Conservation (phyloP, 2,113 vertebrate genomes). For the Mandrillus leucophaeus region DNA sequence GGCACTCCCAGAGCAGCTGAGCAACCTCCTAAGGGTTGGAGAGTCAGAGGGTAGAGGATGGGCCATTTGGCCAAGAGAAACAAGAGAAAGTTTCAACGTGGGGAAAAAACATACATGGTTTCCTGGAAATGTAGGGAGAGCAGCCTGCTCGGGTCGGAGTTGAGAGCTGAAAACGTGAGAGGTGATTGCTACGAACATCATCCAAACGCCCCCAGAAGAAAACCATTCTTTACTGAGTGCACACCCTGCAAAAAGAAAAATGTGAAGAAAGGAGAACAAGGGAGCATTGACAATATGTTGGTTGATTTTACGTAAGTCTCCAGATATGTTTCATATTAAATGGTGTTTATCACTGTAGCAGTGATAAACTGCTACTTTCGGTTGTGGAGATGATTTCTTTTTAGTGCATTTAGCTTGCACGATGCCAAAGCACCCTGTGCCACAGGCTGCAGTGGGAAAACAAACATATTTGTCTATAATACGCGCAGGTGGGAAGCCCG, state of each 20-base stretch:
- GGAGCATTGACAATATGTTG: rapidly evolving
- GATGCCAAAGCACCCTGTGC: too few species aligned
- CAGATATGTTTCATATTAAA: too few species aligned
- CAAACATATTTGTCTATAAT: background rate
- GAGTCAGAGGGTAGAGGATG: rapidly evolving
- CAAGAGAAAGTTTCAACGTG: rapidly evolving
- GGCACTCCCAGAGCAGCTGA: background rate
- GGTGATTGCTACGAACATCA: rapidly evolving
- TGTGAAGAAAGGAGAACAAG: background rate
- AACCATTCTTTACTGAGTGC: background rate
- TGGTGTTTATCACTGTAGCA: background rate
- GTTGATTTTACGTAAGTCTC: background rate
- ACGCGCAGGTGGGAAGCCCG: background rate
- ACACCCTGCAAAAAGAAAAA: background rate
- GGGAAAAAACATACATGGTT: background rate
- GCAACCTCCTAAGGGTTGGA: background rate
- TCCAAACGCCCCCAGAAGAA: background rate
- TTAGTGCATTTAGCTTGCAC: background rate
- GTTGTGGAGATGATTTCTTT: background rate
- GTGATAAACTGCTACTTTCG: background rate
- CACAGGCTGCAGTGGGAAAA: too few species aligned
- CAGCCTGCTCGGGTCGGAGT: background rate
- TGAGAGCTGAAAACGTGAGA: background rate
- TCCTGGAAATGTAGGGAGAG: rapidly evolving
- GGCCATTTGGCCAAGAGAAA: background rate